These are phyloP conservation scores for Chironomus tentans DNA, from an alignment of 2,888 invertebrate species.

Conservation along the genomic window DNA sequence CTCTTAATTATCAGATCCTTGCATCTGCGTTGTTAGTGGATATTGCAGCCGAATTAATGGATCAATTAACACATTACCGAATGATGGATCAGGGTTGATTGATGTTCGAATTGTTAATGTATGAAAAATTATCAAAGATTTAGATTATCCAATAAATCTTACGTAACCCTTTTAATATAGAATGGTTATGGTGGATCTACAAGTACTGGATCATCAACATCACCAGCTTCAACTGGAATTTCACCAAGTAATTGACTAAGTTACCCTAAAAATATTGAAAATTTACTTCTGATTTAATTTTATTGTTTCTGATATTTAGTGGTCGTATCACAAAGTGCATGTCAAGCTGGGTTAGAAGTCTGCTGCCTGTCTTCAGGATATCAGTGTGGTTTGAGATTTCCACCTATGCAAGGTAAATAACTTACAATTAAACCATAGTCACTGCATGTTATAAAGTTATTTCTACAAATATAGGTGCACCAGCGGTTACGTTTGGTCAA, in stretches of 20 bases:
- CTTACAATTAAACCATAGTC: not conserved
- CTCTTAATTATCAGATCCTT: not conserved
- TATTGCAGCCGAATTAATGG: not conserved
- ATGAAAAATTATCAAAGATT: too few relatives aligned
- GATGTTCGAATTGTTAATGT: not conserved
- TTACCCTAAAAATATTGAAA: too few relatives aligned
- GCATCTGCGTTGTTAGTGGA: not conserved
- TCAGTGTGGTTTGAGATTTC: conserved; percentile 30
- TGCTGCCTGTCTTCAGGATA: not conserved
- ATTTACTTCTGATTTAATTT: too few relatives aligned
- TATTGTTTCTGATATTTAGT: too few relatives aligned
- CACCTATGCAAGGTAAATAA: conserved; percentile 32
- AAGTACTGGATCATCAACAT: not conserved
- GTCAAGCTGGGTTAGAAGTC: not conserved
- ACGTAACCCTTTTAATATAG: not conserved
- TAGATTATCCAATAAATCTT: too few relatives aligned
- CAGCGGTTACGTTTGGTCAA: conserved; percentile 34
- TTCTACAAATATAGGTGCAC: conserved; percentile 29
- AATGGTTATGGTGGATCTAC: not conserved
- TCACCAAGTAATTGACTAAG: not conserved
- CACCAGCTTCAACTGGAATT: not conserved
- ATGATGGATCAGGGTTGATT: not conserved
- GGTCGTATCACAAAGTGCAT: not conserved
- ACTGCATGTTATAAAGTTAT: not conserved
- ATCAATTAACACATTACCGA: not conserved